Percentiles rank a stretch among this genome's conserved stretches.
These are phyloP conservation scores for Mirza zaza DNA, from an alignment of 2,113 vertebrate genomes.

Conservation along the genomic window DNA sequence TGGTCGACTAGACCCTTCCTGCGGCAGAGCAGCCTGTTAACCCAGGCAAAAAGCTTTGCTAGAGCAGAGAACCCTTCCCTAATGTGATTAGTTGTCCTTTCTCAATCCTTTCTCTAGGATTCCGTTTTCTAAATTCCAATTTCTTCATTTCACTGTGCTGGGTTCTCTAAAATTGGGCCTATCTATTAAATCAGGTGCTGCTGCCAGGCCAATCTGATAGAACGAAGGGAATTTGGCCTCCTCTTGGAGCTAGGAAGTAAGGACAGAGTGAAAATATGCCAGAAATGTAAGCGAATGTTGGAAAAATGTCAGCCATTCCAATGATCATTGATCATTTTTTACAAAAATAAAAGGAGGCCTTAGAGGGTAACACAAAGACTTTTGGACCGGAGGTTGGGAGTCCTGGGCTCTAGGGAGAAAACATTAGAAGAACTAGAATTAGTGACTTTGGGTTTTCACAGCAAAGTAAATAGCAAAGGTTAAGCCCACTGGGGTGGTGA, in stretches of 20 bases:
- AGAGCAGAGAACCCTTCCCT: neutral
- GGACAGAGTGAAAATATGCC: neutral
- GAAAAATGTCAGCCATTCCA: neutral
- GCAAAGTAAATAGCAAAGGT: neutral
- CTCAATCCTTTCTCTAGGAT: neutral
- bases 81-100: neutral
- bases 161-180: neutral
- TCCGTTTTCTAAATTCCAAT: neutral
- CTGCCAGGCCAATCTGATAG: neutral
- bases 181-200: neutral
- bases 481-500: neutral
- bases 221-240: neutral
- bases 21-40: rapidly evolving
- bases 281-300: neutral
- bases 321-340: neutral
- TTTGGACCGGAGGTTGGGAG: neutral
- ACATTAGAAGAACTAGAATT: neutral
- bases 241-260: neutral
- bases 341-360: neutral
- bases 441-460: neutral
- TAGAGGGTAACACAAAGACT: neutral
- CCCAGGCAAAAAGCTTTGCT: neutral
- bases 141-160: neutral
- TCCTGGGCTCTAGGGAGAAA: neutral
- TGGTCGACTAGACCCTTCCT: rapidly evolving